Evolutionary conservation across 2,113 vertebrate species (phyloP).

Genomic region (Grus americana): DNA sequence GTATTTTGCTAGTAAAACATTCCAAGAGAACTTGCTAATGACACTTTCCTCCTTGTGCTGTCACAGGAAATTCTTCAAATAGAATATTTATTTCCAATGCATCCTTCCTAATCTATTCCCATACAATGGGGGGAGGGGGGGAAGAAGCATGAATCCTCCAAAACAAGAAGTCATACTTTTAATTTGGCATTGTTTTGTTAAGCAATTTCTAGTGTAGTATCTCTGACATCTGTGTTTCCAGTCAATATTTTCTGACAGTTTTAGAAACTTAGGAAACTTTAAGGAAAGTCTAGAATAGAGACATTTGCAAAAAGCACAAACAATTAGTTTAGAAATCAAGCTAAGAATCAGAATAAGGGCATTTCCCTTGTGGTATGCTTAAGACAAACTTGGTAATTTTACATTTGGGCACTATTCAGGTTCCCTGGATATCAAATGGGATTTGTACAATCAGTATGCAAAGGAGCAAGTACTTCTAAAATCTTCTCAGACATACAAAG

Average conservation of each 20-base stretch:
- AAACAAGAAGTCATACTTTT: neutral
- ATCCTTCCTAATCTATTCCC: neutral
- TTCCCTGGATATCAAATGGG: neutral
- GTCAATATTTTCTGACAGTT: neutral
- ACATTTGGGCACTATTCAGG: neutral
- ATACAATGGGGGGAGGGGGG: neutral
- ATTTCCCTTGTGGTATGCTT: neutral
- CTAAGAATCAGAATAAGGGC: neutral
- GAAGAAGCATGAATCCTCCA: neutral
- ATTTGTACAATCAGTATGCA: neutral
- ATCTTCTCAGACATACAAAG: neutral
- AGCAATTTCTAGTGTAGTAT: neutral
- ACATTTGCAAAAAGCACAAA: neutral
- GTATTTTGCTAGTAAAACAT: neutral
- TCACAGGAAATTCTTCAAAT: neutral
- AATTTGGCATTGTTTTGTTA: neutral
- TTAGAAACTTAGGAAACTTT: neutral
- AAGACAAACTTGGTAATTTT: neutral
- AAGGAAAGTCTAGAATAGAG: neutral
- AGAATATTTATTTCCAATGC: neutral
- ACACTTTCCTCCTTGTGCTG: neutral
- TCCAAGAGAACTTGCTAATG: neutral
- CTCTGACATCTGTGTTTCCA: neutral
- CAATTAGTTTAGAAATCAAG: neutral
- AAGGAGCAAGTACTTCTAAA: neutral